phyloP scores from a whole-genome alignment of 2,113 vertebrate species.

The Arothron firmamentum region DNA sequence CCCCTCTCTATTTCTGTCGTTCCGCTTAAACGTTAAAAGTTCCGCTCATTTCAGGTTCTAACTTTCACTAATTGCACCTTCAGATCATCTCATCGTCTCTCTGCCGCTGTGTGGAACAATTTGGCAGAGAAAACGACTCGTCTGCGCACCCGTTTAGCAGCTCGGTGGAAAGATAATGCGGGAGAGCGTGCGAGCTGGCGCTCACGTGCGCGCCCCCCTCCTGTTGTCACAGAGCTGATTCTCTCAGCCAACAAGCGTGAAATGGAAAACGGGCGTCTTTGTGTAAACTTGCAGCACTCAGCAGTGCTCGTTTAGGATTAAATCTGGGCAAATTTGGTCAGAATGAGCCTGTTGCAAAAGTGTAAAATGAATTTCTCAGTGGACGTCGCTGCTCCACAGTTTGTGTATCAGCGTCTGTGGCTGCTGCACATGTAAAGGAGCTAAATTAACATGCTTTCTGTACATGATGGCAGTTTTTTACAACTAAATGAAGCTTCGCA shows the following conservation, averaged over 20 bases:
- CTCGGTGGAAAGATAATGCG: conserved; percentile 9
- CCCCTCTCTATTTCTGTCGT: conserved; percentile 35
- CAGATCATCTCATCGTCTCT: conserved; percentile 11
- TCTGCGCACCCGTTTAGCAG: conserved; percentile 21
- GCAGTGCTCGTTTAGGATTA: conserved; percentile 4
- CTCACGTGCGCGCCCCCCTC: background rate
- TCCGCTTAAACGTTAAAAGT: conserved; percentile 44
- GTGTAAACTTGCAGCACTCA: conserved; percentile 37
- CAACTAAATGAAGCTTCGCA: no score
- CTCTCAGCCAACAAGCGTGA: conserved; percentile 18
- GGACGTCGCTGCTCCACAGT: no score
- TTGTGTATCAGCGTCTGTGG: no score
- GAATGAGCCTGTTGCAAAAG: conserved; percentile 3
- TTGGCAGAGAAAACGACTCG: conserved; percentile 20
- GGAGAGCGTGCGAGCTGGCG: background rate
- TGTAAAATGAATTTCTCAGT: background rate
- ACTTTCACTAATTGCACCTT: conserved; percentile 35
- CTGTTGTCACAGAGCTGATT: conserved; percentile 10
- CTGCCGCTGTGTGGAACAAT: conserved; percentile 16
- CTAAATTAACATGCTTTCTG: no score
- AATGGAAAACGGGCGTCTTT: conserved; percentile 26
- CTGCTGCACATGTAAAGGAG: no score
- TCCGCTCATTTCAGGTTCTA: conserved; percentile 45
- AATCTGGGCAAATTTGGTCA: background rate
- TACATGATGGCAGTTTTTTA: no score